Evolutionary conservation across 1,140 invertebrate species (phyloP).

Genomic region (Temnothorax curvispinosus): DNA sequence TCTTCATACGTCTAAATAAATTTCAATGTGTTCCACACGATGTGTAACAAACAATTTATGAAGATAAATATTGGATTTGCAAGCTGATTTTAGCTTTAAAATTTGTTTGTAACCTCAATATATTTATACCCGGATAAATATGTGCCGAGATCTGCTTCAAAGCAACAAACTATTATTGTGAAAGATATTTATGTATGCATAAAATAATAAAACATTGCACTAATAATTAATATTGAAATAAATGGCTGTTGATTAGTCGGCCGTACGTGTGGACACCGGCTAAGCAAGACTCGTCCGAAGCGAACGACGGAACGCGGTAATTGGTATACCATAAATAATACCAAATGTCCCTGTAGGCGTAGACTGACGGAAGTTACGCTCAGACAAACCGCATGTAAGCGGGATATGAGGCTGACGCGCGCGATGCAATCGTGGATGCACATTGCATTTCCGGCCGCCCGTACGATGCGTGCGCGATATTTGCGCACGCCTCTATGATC

Average conservation of each 20-base stretch:
- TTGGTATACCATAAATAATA: slow-evolving; percentile 53
- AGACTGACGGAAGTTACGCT: slow-evolving; percentile 70
- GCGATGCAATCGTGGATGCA: slow-evolving; percentile 47
- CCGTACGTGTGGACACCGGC: background rate
- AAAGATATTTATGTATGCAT: background rate
- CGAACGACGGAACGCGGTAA: slow-evolving; percentile 32
- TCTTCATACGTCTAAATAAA: no score
- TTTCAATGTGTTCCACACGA: background rate
- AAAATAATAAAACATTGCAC: background rate
- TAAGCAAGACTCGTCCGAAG: background rate
- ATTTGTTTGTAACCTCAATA: background rate
- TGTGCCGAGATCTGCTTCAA: background rate
- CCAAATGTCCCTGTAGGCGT: slow-evolving; percentile 35
- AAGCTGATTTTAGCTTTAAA: background rate
- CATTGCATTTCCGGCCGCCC: slow-evolving; percentile 28
- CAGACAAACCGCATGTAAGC: slow-evolving; percentile 76
- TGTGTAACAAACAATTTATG: background rate
- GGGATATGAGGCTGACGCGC: slow-evolving; percentile 62
- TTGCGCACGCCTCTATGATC: slow-evolving; percentile 58
- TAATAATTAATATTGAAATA: background rate
- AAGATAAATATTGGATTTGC: background rate
- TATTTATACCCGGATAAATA: background rate
- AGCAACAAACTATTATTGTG: background rate
- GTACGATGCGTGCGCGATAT: slow-evolving; percentile 64
- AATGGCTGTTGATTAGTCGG: background rate